Evolutionary conservation across 2,113 vertebrate species (phyloP).

Genomic region (Cyanocitta stelleri): DNA sequence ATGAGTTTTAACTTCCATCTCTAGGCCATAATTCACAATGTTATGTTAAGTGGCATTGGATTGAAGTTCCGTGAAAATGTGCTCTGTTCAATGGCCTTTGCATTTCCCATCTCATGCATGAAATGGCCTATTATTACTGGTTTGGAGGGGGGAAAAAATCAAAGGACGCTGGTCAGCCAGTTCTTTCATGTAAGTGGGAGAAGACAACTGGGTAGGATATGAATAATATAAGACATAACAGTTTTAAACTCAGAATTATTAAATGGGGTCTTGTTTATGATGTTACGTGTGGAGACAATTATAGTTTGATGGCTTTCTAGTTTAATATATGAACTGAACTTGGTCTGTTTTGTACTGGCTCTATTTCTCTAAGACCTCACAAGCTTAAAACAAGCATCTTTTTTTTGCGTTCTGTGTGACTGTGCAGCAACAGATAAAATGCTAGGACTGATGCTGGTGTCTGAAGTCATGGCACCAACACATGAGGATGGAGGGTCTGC

Average conservation of each 20-base stretch:
- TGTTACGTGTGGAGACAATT: not conserved
- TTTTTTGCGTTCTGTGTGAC: not conserved
- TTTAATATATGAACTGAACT: not conserved
- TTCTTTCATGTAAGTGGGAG: not conserved
- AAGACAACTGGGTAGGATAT: not conserved
- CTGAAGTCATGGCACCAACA: not conserved
- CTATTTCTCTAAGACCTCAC: not conserved
- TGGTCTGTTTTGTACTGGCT: not conserved
- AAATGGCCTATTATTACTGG: not conserved
- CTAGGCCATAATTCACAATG: not conserved
- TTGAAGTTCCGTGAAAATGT: not conserved
- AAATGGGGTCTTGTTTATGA: not conserved
- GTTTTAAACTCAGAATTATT: not conserved
- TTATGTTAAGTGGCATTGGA: not conserved
- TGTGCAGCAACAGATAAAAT: not conserved
- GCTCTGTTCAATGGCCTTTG: not conserved
- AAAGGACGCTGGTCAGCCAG: not conserved
- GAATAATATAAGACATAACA: not conserved
- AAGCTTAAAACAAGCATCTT: not conserved
- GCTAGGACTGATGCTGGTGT: not conserved
- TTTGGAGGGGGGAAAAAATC: not conserved
- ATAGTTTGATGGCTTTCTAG: not conserved
- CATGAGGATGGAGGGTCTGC: not conserved
- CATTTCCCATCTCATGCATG: not conserved
- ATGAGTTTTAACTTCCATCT: not conserved